These are phyloP conservation scores for Trichonephila clavata DNA, from an alignment of 1,140 invertebrate genomes.

Conservation along the genomic window DNA sequence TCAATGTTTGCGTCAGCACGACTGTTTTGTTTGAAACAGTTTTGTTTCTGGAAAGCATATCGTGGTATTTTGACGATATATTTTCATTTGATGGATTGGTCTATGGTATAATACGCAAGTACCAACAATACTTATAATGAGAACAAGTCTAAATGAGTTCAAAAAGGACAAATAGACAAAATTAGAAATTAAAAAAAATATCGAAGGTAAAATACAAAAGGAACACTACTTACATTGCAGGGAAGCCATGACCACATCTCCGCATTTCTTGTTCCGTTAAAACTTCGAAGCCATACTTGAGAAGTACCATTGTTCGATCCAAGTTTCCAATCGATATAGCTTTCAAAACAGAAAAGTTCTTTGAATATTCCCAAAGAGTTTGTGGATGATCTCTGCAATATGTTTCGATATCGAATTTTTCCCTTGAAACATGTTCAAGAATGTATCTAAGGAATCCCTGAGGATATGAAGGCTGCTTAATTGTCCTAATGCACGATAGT, in stretches of 20 bases:
- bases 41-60: too few relatives aligned
- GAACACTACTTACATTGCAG: conserved; percentile 46
- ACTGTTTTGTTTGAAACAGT: too few relatives aligned
- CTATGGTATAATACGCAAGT: too few relatives aligned
- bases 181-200: not conserved
- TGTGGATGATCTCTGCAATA: conserved; percentile 28
- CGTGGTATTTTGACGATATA: too few relatives aligned
- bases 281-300: conserved; percentile 42
- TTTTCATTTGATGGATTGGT: too few relatives aligned
- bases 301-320: not conserved
- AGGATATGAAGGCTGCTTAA: conserved; percentile 34
- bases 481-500: not conserved
- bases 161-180: too few relatives aligned
- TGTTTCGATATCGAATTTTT: not conserved
- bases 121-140: too few relatives aligned
- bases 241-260: conserved; percentile 22
- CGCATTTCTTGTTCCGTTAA: not conserved
- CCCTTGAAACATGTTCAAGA: not conserved
- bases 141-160: too few relatives aligned
- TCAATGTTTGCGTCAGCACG: too few relatives aligned
- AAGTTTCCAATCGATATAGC: conserved; percentile 54
- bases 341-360: conserved; percentile 22
- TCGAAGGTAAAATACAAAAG: not conserved
- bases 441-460: conserved; percentile 36
- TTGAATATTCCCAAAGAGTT: conserved; percentile 56